These are phyloP conservation scores for Sweltsa coloradensis DNA, from an alignment of 1,140 invertebrate genomes.

Conservation along the genomic window DNA sequence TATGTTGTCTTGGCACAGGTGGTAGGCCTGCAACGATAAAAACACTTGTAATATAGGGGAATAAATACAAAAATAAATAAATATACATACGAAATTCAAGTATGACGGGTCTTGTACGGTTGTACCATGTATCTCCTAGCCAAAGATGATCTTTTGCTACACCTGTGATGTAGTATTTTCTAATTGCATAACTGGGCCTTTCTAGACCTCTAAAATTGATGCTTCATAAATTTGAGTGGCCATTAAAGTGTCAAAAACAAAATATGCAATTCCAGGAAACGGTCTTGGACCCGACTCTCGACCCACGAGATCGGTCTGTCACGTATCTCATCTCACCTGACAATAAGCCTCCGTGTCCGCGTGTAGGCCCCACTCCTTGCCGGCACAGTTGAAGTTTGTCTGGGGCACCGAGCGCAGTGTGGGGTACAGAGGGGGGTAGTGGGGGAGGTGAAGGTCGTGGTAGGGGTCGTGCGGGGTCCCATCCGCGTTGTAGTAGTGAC, in stretches of 20 bases:
- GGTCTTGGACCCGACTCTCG: not conserved
- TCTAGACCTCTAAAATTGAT: too few species aligned
- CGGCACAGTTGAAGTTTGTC: slow-evolving; percentile 34
- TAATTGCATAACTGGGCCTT: too few species aligned
- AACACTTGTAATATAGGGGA: too few species aligned
- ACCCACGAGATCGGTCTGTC: slow-evolving; percentile 2
- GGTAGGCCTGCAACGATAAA: slow-evolving; percentile 27
- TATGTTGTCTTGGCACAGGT: slow-evolving; percentile 29
- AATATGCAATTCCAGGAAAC: too few species aligned
- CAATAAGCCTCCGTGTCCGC: slow-evolving; percentile 37
- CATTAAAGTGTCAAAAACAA: too few species aligned
- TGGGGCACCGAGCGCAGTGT: slow-evolving; percentile 31
- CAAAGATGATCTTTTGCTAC: too few species aligned
- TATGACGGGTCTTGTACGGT: too few species aligned
- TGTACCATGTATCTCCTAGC: too few species aligned
- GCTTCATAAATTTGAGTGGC: too few species aligned
- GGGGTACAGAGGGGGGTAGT: slow-evolving; percentile 37
- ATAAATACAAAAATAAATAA: too few species aligned
- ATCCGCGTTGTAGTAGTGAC: slow-evolving; percentile 21
- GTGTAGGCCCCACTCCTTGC: slow-evolving; percentile 32
- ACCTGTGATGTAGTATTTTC: too few species aligned
- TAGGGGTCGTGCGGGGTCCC: slow-evolving; percentile 35
- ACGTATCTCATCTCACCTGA: slow-evolving; percentile 28
- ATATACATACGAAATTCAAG: too few species aligned
- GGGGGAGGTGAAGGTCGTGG: slow-evolving; percentile 38